phyloP scores from a whole-genome alignment of 92 coral and sea anemone species.

The Diadumene lineata region DNA sequence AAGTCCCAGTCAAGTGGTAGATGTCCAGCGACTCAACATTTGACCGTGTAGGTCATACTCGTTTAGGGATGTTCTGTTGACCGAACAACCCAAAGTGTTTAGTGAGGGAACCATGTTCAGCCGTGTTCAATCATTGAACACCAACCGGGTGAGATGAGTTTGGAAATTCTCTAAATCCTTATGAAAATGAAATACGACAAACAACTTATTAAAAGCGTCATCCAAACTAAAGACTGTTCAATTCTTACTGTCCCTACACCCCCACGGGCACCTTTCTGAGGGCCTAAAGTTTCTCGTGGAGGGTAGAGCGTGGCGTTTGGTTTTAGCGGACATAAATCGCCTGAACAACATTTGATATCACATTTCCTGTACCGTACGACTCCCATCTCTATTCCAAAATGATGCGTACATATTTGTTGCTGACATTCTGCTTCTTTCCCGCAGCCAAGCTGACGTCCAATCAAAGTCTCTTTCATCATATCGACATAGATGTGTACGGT shows the following conservation, averaged over 20 bases:
- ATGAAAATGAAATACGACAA: too few species aligned
- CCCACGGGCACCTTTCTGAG: conserved; percentile 67
- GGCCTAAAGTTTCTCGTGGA: conserved; percentile 7
- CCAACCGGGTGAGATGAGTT: too few species aligned
- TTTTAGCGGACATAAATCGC: conserved; percentile 50
- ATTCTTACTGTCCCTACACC: conserved; percentile 31
- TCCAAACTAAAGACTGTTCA: not conserved
- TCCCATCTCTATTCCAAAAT: conserved; percentile 36
- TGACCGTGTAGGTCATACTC: too few species aligned
- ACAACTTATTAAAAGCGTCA: too few species aligned
- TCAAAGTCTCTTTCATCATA: conserved; percentile 17
- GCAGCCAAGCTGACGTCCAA: conserved; percentile 47
- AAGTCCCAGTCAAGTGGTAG: too few species aligned
- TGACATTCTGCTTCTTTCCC: conserved; percentile 47
- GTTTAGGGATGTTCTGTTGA: too few species aligned
- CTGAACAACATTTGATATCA: conserved; percentile 44
- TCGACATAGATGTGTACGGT: conserved; percentile 47
- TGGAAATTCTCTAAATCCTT: too few species aligned
- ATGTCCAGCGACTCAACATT: too few species aligned
- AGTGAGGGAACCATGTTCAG: too few species aligned
- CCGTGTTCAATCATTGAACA: too few species aligned
- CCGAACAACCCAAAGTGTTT: too few species aligned
- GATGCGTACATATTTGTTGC: conserved; percentile 29
- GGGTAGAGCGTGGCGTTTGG: conserved; percentile 23
- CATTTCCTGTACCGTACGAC: conserved; percentile 21